These are phyloP conservation scores for Idaea straminata DNA, from an alignment of 2,888 invertebrate species.

Conservation along the genomic window DNA sequence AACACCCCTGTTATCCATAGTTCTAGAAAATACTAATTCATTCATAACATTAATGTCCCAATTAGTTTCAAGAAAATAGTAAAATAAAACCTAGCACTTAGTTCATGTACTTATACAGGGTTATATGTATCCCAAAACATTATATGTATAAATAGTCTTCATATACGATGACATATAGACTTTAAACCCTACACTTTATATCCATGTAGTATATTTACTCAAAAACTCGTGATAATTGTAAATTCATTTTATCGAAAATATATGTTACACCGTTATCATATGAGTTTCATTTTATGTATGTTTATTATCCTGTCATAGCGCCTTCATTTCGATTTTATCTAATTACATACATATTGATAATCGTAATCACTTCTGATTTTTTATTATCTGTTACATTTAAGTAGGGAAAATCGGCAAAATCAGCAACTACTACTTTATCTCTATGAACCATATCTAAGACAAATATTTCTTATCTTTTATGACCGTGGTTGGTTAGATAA, in stretches of 20 bases:
- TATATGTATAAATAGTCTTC: constrained; percentile 28
- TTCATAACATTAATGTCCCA: constrained; percentile 36
- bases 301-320: constrained; percentile 25
- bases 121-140: constrained; percentile 21
- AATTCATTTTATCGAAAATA: constrained; percentile 74
- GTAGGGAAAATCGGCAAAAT: not conserved
- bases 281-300: constrained; percentile 71
- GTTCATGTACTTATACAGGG: constrained; percentile 26
- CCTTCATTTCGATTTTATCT: constrained; percentile 7
- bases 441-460: constrained; percentile 43
- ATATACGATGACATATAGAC: constrained; percentile 32
- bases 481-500: constrained; percentile 40
- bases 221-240: constrained; percentile 69
- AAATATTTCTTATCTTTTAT: constrained; percentile 47
- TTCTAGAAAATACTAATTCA: constrained; percentile 36
- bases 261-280: constrained; percentile 72
- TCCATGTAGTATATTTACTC: constrained; percentile 54
- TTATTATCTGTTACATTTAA: constrained; percentile 8
- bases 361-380: constrained; percentile 8
- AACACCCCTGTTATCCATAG: constrained; percentile 14
- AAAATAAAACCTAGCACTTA: constrained; percentile 49
- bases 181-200: constrained; percentile 37
- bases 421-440: constrained; percentile 35
- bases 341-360: constrained; percentile 10
- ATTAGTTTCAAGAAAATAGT: constrained; percentile 39